Conservation (phyloP, 30 jellyfish, hydroid and myxozoan genomes). For the Aurelia sp. region DNA sequence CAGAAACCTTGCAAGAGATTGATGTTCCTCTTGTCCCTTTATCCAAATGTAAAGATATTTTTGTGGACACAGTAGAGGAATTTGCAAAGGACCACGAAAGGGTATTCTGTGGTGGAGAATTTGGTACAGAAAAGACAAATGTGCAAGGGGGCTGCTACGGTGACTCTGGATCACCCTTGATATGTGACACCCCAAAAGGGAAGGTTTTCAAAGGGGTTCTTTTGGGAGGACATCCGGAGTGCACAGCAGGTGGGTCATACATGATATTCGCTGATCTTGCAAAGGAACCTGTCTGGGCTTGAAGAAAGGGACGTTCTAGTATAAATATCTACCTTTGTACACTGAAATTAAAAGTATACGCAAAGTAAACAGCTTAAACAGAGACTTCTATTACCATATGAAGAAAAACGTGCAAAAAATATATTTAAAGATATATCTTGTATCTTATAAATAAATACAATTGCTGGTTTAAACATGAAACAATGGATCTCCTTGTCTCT, state of each 20-base stretch:
- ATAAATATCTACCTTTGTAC: too few relatives aligned
- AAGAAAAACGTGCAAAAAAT: too few relatives aligned
- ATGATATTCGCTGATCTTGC: constrained; percentile 43
- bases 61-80: not conserved
- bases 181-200: constrained; percentile 37
- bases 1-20: constrained; percentile 51
- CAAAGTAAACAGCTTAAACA: too few relatives aligned
- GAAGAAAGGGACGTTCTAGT: too few relatives aligned
- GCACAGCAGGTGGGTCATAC: constrained; percentile 28
- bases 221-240: constrained; percentile 61
- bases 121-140: not conserved
- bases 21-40: constrained; percentile 56
- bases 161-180: constrained; percentile 69
- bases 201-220: constrained; percentile 19
- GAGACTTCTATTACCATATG: too few relatives aligned
- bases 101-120: constrained; percentile 66
- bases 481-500: too few relatives aligned
- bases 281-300: not conserved
- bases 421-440: too few relatives aligned
- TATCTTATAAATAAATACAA: too few relatives aligned
- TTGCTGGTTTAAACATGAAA: too few relatives aligned
- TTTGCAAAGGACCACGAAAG: constrained; percentile 29
- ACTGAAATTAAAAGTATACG: too few relatives aligned
- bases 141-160: constrained; percentile 63
- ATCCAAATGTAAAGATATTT: constrained; percentile 27